Evolutionary conservation across 1,140 invertebrate genomes (phyloP), one percentile per base, ranked within the genome.

Genomic region (Dermatophagoides farinae): DNA sequence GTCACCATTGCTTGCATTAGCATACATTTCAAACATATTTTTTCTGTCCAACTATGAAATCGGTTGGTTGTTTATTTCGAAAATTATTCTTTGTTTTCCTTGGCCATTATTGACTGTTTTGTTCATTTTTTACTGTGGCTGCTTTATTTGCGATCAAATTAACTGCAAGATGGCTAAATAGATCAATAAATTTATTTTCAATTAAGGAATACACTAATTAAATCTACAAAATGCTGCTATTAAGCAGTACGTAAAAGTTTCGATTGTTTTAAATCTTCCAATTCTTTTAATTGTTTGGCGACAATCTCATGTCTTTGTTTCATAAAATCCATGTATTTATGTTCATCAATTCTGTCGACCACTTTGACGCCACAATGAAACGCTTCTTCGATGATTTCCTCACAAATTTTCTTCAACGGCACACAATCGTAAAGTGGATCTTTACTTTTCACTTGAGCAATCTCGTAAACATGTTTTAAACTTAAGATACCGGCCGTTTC

Each of bases 401-500:
- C 76, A 71, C 87, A 92, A 66, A 95, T 79, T 68, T 85, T 77
- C 73, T 91, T 65, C 44, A 91, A 67, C 31, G 78, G 73, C 12
- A 79, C 68, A 31, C 80, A 73, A 60, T 82, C 77, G 65, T 84
- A 76, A 12, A 80, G 71, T 25, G 85, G 83, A 76, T 98, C 95
- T 71, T 85, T 70, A 16, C 79, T 76, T 75, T 98, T 98, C 4
- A 98, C 86, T 73, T 82, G 79, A 0, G 95, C 93, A 69, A 99
- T 98, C 80, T 99, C 95, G 75, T 97, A 99, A 38, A 98, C 72
- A 75, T 99, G 95, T 72, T 96, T 97, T 0, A 92, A 68, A 1
- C 90, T 90, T 53, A 98, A 79, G 76, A 84, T 93, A 0, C 95
- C 95, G 67, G 81, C 78, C 18, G 83, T 73, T 75, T 97, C 89